Evolutionary conservation across 2,797 vertebrate genomes (phyloP), one percentile per base, ranked within the genome.

Genomic region (Sebastes hubbsi): DNA sequence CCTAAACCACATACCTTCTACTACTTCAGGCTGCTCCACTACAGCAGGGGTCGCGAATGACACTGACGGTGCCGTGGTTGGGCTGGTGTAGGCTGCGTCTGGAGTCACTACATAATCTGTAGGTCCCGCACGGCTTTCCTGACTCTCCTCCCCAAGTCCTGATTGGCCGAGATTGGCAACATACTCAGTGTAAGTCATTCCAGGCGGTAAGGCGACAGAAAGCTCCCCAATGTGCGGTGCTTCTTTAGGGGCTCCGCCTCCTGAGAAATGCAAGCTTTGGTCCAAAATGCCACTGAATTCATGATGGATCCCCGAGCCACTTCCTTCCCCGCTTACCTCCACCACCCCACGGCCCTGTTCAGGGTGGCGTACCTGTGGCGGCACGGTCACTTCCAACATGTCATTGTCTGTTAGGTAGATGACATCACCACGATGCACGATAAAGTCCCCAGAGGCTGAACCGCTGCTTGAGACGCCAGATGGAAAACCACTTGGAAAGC

Each of bases 341-440:
- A 83, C 94, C 73, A 93, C 94, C 65, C 94, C 95, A 10, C 95
- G 95, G 22, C 96, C 96, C 7, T 97, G 90, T 86, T 97, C 95
- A 46, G 82, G 93, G 80, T 69, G 88, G 81, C 66, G 67, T 2
- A 3, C 67, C 38, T 22, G 16, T 12, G 96, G 92, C 12, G 83
- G 80, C 13, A 90, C 87, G 16, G 93, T 93, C 36, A 94, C 92
- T 87, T 96, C 94, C 75, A 95, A 64, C 30, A 96, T 87, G 63
- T 94, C 94, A 16, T 95, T 95, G 8, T 96, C 95, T n/a, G 94
- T 96, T 68, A 97, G 75, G 70, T 96, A 94, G 75, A 96, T 95
- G 71, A 94, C 78, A 1, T 92, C 83, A 89, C 93, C 91, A 85
- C 91, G 36, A 90, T 70, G 93, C 32, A 74, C 78, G 70, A 60